Evolutionary conservation across 2,888 invertebrate genomes (phyloP).

Genomic region (Phalera bucephala): DNA sequence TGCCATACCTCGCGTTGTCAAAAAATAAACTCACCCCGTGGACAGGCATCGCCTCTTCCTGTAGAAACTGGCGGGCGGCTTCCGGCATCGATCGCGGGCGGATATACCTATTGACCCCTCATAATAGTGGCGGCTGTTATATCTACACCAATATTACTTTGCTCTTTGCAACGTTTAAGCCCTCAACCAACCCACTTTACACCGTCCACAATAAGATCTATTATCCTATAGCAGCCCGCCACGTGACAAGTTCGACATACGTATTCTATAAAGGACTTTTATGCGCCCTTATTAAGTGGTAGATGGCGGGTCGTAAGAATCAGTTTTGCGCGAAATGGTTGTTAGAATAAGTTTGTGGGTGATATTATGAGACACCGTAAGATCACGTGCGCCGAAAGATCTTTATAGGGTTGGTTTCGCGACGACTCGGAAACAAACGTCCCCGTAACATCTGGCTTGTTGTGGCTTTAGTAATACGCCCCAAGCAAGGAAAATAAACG

Average conservation of each 20-base stretch:
- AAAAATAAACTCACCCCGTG: constrained; percentile 43
- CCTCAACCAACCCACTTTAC: constrained; percentile 28
- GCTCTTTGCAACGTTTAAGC: constrained; percentile 30
- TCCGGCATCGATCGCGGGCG: constrained; percentile 63
- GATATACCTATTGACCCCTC: constrained; percentile 65
- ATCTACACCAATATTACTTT: constrained; percentile 42
- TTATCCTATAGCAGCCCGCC: constrained; percentile 20
- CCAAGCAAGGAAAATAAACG: constrained; percentile 28
- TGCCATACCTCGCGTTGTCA: constrained; percentile 29
- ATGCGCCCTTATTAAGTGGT: constrained; percentile 29
- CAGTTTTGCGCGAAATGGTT: constrained; percentile 26
- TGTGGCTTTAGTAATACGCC: constrained; percentile 20
- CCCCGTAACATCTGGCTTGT: constrained; percentile 31
- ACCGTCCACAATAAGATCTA: constrained; percentile 22
- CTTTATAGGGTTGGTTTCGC: constrained; percentile 13
- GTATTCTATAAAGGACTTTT: constrained; percentile 29
- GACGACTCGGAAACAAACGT: constrained; percentile 17
- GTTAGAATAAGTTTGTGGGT: constrained; percentile 23
- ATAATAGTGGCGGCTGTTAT: constrained; percentile 47
- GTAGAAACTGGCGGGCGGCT: constrained; percentile 45
- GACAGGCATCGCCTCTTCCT: constrained; percentile 48
- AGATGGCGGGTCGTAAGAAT: constrained; percentile 21
- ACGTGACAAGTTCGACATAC: constrained; percentile 17
- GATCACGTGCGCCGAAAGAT: constrained; percentile 23
- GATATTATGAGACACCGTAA: constrained; percentile 19